phyloP scores from a whole-genome alignment of 2,888 invertebrate species.

The Phragmatobia fuliginosa region DNA sequence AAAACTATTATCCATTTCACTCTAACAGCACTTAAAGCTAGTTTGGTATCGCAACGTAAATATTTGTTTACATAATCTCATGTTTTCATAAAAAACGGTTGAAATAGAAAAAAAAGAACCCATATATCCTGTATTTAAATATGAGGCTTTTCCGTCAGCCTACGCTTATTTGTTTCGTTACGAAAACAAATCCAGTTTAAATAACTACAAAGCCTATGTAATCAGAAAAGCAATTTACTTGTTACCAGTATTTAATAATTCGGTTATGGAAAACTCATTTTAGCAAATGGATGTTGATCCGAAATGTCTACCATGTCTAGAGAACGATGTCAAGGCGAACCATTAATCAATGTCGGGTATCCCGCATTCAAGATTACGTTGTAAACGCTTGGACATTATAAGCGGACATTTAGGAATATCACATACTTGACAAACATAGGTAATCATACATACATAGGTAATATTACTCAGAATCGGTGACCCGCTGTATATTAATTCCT shows the following conservation, averaged over 20 bases:
- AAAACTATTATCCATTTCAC: background rate
- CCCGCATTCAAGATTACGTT: slow-evolving; percentile 10
- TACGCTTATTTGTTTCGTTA: background rate
- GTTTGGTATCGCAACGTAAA: background rate
- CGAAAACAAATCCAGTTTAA: slow-evolving; percentile 10
- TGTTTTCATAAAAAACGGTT: background rate
- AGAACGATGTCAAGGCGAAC: background rate
- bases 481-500: too few species aligned
- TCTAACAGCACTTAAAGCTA: background rate
- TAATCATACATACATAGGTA: background rate
- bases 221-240: slow-evolving; percentile 9
- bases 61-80: background rate
- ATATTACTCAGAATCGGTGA: background rate
- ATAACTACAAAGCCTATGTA: background rate
- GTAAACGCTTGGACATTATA: slow-evolving; percentile 13
- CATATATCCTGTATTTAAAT: background rate
- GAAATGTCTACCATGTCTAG: slow-evolving; percentile 11
- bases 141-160: background rate
- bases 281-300: slow-evolving; percentile 6
- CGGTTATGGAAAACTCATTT: slow-evolving; percentile 10
- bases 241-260: slow-evolving; percentile 7
- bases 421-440: background rate
- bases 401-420: background rate
- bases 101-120: background rate
- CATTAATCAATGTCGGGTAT: slow-evolving; percentile 13